Evolutionary conservation across 2,888 invertebrate species (phyloP), one percentile per base, ranked within the genome.

Genomic region (Malacosoma neustria): DNA sequence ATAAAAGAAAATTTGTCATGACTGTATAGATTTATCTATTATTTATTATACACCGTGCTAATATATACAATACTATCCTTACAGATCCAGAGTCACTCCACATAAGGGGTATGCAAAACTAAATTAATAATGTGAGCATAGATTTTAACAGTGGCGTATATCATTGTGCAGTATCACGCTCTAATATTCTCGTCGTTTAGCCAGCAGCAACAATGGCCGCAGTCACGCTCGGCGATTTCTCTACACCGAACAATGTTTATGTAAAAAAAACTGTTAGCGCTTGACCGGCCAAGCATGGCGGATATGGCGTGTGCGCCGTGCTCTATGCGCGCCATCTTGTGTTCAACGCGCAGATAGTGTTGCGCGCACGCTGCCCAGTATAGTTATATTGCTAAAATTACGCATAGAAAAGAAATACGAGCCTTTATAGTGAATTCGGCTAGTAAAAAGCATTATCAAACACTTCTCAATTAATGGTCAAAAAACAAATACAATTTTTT

Each of bases 201-300:
- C 65, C 64, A 62, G 66, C 66, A 58, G 75, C 72, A 79, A 82
- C 81, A 79, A 81, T 77, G 64, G 75, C 69, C 57, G 54, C 70
- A 71, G 82, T 81, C 76, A 81, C 82, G 82, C 76, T 71, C 72
- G 81, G 65, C 81, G 82, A 79, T 82, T 84, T 84, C 79, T 76
- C 81, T 79, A 68, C 74, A 62, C 74, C 72, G 80, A 79, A 81
- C 82, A 82, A 80, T 84, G 80, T 82, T 81, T 77, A 76, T 80
- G 74, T 79, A 74, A 64, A 79, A 81, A 75, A 79, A 76, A 72
- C 61, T 53, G 62, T 75, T 71, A 54, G 54, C 71, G 80, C 72
- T 75, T 75, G 74, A 59, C 56, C 56, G 64, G 61, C 57, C 73
- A 72, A 71, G 71, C 79, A 68, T 49, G 59, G 53, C 81, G 69